Evolutionary conservation across 2,797 vertebrate species (phyloP).

Genomic region (Arctocebus calabarensis): DNA sequence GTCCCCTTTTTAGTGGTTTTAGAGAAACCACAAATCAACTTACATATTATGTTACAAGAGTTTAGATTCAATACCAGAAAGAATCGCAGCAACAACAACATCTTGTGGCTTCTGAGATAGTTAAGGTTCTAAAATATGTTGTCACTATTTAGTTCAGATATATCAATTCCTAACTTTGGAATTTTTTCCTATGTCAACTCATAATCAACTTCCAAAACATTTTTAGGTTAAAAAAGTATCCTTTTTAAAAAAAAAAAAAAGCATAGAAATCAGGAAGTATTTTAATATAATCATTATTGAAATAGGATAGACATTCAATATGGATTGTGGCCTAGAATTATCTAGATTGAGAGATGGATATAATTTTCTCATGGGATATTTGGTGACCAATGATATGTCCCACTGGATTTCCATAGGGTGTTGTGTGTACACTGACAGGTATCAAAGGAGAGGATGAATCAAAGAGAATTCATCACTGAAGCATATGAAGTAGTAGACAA

Average conservation of each 20-base stretch:
- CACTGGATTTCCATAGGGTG: background rate
- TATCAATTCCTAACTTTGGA: background rate
- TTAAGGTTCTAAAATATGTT: background rate
- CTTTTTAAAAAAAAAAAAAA: background rate
- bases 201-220: background rate
- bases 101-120: background rate
- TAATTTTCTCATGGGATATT: constrained; percentile 1
- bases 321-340: background rate
- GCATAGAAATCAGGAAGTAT: background rate
- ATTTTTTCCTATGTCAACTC: background rate
- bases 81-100: background rate
- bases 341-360: background rate
- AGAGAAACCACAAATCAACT: constrained; percentile 35
- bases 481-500: background rate
- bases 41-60: background rate
- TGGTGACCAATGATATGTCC: background rate
- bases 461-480: background rate
- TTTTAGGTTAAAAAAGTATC: background rate
- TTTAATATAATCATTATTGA: constrained; percentile 39
- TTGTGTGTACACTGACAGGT: background rate
- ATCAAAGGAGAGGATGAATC: background rate
- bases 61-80: constrained; percentile 47
- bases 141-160: background rate
- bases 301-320: background rate
- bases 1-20: constrained; percentile 56